Evolutionary conservation across 2,888 invertebrate genomes (phyloP), one percentile per base, ranked within the genome.

Genomic region (Ligdia adustata): DNA sequence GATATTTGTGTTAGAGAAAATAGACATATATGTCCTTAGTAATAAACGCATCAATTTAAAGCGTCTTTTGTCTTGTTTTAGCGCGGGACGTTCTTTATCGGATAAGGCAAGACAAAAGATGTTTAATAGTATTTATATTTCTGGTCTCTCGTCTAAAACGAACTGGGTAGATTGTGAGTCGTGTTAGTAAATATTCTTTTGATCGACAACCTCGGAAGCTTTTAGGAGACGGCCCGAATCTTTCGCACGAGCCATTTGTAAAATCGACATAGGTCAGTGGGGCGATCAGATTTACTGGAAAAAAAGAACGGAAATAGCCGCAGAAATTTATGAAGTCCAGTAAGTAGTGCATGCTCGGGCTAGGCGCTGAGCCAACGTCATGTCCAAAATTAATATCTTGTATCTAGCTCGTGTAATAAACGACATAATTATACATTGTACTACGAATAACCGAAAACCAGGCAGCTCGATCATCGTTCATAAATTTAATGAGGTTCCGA

Each of bases 311-410:
- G 67, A 80, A 83, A 82, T 83, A 82, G 72, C 70, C 38, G 57
- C 51, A 47, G 56, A 59, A 71, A 82, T 83, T 80, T 82, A 82
- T 82, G 70, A 74, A 66, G 62, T 72, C 60, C 57, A 74, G 75
- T 76, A 72, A 77, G 80, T 74, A 76, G 70, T 72, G 64, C 72
- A 69, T 68, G 69, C 60, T 59, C 71, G 69, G 64, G 69, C 75
- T 82, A 80, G 85, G 87, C 84, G 70, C 61, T 46, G 55, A 52
- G 87, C 86, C 87, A 87, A 84, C 71, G 65, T 58, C 72, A 62
- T 80, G 81, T 82, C 63, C 48, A 66, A 68, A 73, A 78, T 79
- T 77, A 79, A 80, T 82, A 72, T 64, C 63, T 71, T 65, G 66
- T 70, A 72, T 71, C 69, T 66, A 73, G 66, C 65, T 60, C 58